Percentiles rank a stretch among this genome's conserved stretches.
These are phyloP conservation scores for Xylocampa areola DNA, from an alignment of 2,888 invertebrate species.

Conservation along the genomic window DNA sequence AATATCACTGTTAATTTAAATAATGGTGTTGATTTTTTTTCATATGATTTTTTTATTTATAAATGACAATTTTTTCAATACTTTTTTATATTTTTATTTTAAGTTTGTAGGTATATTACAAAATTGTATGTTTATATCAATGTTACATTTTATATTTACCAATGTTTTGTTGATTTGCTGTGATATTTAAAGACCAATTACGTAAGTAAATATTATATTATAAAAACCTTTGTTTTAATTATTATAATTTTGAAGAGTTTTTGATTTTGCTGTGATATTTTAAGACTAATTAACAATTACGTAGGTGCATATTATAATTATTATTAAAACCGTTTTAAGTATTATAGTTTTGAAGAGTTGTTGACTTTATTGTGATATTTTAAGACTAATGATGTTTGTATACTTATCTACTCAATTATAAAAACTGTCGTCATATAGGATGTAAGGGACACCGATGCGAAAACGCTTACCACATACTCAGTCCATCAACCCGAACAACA, in stretches of 20 bases:
- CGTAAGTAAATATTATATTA: constrained; percentile 24
- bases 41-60: constrained; percentile 27
- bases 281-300: constrained; percentile 30
- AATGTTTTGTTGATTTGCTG: constrained; percentile 27
- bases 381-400: constrained; percentile 29
- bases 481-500: constrained; percentile 31
- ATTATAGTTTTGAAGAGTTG: constrained; percentile 30
- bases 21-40: constrained; percentile 27
- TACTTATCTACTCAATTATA: constrained; percentile 30
- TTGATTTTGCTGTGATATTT: constrained; percentile 33
- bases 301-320: constrained; percentile 28
- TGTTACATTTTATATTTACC: constrained; percentile 26
- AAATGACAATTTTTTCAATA: constrained; percentile 26
- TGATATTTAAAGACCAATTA: constrained; percentile 26
- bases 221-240: constrained; percentile 25
- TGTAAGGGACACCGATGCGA: constrained; percentile 31
- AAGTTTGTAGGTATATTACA: constrained; percentile 23
- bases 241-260: constrained; percentile 28
- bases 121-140: constrained; percentile 28
- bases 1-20: constrained; percentile 27
- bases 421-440: constrained; percentile 25
- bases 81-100: constrained; percentile 27
- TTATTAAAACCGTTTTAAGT: constrained; percentile 25
- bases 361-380: constrained; percentile 32
- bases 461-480: constrained; percentile 31